Evolutionary conservation across 2,113 vertebrate genomes (phyloP), one percentile per base, ranked within the genome.

Genomic region (Lates calcarifer): DNA sequence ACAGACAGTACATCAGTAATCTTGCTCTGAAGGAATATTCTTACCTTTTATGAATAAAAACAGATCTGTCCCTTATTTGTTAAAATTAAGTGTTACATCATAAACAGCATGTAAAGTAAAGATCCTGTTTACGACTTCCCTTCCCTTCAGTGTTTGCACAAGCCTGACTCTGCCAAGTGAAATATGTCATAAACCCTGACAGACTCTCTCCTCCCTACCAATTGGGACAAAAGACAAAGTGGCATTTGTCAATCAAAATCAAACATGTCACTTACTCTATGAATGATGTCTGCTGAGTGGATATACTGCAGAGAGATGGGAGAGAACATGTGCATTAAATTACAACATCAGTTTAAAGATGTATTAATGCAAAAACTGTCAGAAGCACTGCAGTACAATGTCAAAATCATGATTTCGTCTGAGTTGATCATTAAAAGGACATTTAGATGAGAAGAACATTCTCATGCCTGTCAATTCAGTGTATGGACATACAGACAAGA

Each of bases 221-320:
- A 17, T 37, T 1, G 3, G 2, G 4, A 45, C 55, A 18, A 74
- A 71, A 66, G 35, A 58, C 33, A 70, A 51, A 51, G 41, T 31
- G 13, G 70, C 26, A 60, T 58, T 41, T 61, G 20, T 64, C 22
- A 55, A 5, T 53, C 49, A 47, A 45, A 47, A 60, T 61, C 18
- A 9, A 33, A 60, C 33, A 13, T 4, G 1, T 26, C 45, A 98
- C 98, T 96, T 94, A 99, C 98, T 95, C 98, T 96, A 91, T 99
- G 98, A 88, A 99, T 99, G 86, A 99, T 99, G 90, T 97, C 98
- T 60, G 98, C 98, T 79, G 98, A 99, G 93, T 99, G 98, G 90
- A 99, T 99, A 87, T 99, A 99, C 98, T 99, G 92, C 0, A 91
- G 90, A 93, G 69, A 80, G 31, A 92, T 5, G 43, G 20, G 72